phyloP scores from a whole-genome alignment of 2,797 vertebrate species.

The Coregonus sp. region DNA sequence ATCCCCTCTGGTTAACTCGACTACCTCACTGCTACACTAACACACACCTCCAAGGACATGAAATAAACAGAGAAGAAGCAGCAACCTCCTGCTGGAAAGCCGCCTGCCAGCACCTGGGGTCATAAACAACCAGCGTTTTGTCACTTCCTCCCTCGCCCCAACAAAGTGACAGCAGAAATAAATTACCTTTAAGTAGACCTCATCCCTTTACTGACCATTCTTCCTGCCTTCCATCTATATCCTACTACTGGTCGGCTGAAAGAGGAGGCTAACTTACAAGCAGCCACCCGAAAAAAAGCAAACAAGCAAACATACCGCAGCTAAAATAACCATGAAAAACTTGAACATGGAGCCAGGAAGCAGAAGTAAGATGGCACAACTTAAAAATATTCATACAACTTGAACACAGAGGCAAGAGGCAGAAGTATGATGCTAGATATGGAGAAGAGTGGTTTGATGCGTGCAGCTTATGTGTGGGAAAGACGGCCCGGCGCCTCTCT shows the following conservation, averaged over 20 bases:
- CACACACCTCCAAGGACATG: slow-evolving; percentile 68
- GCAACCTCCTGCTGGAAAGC: slow-evolving; percentile 64
- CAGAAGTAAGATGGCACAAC: background rate
- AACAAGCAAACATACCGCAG: background rate
- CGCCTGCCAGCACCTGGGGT: slow-evolving; percentile 66
- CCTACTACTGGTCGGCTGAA: slow-evolving; percentile 12
- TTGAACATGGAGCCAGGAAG: background rate
- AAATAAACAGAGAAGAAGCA: slow-evolving; percentile 70
- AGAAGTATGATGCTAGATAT: background rate
- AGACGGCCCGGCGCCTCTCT: background rate
- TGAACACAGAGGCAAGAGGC: background rate
- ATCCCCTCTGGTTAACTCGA: slow-evolving; percentile 65
- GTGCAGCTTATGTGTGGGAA: background rate
- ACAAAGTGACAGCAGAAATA: slow-evolving; percentile 81
- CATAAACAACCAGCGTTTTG: slow-evolving; percentile 73
- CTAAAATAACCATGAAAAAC: background rate
- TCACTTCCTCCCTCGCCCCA: slow-evolving; percentile 77
- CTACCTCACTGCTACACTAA: slow-evolving; percentile 47
- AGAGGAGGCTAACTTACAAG: slow-evolving; percentile 1
- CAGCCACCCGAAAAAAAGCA: background rate
- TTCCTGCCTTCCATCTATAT: slow-evolving; percentile 12
- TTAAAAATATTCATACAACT: background rate
- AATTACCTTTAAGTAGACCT: slow-evolving; percentile 79
- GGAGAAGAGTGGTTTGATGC: background rate
- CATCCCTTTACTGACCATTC: slow-evolving; percentile 51